These are phyloP conservation scores for Abscondita cerata DNA, from an alignment of 2,888 invertebrate genomes.

Conservation along the genomic window DNA sequence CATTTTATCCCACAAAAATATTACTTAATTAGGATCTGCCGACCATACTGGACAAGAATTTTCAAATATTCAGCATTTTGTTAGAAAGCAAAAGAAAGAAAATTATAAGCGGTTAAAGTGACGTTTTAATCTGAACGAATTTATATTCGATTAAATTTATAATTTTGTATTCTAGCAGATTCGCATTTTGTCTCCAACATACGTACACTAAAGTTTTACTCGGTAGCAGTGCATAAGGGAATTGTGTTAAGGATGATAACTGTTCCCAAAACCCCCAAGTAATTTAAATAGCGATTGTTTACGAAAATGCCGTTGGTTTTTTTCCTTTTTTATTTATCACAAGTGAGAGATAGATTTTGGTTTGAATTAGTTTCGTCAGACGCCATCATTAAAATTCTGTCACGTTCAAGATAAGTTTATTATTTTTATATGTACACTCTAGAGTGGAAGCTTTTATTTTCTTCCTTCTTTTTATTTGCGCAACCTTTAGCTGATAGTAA, in stretches of 20 bases:
- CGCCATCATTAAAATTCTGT: constrained; percentile 32
- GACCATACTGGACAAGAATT: too few species aligned
- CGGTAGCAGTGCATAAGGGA: constrained; percentile 21
- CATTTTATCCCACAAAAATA: too few species aligned
- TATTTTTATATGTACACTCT: constrained; percentile 30
- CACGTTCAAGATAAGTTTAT: constrained; percentile 33
- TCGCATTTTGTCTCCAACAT: constrained; percentile 10
- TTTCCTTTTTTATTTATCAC: constrained; percentile 24
- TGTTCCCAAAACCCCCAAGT: constrained; percentile 44
- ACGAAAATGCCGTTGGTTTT: constrained; percentile 36
- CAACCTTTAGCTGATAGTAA: constrained; percentile 19
- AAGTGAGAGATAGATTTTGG: constrained; percentile 28
- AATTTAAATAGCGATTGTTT: constrained; percentile 48
- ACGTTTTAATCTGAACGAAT: constrained; percentile 3
- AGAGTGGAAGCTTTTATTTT: constrained; percentile 1
- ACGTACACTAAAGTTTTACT: constrained; percentile 12
- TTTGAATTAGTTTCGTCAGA: constrained; percentile 30
- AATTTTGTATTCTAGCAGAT: not conserved
- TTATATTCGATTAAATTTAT: constrained; percentile 1
- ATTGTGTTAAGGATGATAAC: constrained; percentile 38
- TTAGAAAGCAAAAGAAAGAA: too few species aligned
- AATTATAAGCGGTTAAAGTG: constrained; percentile 1
- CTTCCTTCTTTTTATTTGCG: constrained; percentile 20
- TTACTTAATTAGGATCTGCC: too few species aligned
- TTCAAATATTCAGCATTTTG: too few species aligned